Evolutionary conservation across 1,140 invertebrate species (phyloP).

Genomic region (Drosophila sturtevanti): DNA sequence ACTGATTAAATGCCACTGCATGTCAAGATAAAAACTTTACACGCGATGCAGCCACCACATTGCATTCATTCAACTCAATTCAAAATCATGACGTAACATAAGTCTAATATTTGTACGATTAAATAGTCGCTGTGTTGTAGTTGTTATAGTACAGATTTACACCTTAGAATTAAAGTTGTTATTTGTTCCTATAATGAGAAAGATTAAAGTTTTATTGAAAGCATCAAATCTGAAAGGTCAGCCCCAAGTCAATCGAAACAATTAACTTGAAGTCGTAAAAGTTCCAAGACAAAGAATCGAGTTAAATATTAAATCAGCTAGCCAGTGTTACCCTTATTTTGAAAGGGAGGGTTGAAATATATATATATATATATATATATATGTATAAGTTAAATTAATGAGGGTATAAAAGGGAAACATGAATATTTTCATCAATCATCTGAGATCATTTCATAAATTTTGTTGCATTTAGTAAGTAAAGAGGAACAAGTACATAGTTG

Average conservation of each 20-base stretch:
- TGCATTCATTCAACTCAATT: background rate
- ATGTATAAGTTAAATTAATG: background rate
- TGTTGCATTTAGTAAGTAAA: background rate
- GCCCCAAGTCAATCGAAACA: background rate
- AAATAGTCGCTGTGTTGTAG: background rate
- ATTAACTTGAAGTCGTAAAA: background rate
- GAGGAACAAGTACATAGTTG: no score
- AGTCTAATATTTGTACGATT: background rate
- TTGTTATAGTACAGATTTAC: no score
- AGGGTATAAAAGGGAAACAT: background rate
- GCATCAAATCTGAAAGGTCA: background rate
- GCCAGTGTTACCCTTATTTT: no score
- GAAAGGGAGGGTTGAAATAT: no score
- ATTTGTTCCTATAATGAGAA: background rate
- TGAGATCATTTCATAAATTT: background rate
- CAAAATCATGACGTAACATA: background rate
- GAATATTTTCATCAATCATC: conserved; percentile 5
- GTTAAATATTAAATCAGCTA: background rate
- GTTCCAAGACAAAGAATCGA: background rate
- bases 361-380: no score
- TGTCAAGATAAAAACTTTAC: background rate
- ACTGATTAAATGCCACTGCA: background rate
- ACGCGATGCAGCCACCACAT: no score
- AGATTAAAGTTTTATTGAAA: background rate
- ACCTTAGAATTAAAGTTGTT: background rate